Evolutionary conservation across 2,797 vertebrate genomes (phyloP), one percentile per base, ranked within the genome.

Genomic region (Hydrocynus forskahlii): DNA sequence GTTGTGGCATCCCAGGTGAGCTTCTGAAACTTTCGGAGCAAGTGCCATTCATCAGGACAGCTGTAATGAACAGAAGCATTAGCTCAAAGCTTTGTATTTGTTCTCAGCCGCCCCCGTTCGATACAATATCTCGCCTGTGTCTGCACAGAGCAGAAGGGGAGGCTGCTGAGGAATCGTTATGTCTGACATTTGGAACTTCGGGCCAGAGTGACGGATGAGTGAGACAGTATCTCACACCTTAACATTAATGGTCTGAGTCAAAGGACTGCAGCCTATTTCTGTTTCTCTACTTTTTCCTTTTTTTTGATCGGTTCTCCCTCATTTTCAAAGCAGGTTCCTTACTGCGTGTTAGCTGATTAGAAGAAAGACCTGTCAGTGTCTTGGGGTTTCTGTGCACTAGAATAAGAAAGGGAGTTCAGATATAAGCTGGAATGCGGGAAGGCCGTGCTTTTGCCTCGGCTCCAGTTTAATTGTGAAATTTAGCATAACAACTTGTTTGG

Each of bases 51-150:
- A 92, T 93, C 92, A 92, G 88, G 76, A 81, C 55, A 78, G 85
- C 87, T 87, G 89, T 91, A 92, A 93, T 91, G 90, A 92, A 92
- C 89, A 89, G 89, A 88, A 89, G 86, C 88, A 90, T 90, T 89
- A 89, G 87, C 87, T 88, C 79, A 75, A 76, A 91, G 89, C 86
- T 89, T 87, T 88, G 83, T 89, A 85, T 87, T 87, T 84, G 85
- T 86, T 83, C 77, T 69, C 68, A 67, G 68, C 79, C 60, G n/a
- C 38, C 16, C 9, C 76, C 64, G 88, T 87, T 93, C 92, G 69
- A 92, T 91, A 91, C 88, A 84, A 87, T 89, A 89, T 90, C 90
- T 91, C 81, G 84, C 82, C 86, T 83, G 83, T 89, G 88, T 89
- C 86, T 82, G 79, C 55, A 17, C 73, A 6, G 72, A 74, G 73